These are phyloP conservation scores for Lepilemur septentrionalis DNA, from an alignment of 2,797 vertebrate genomes.

Conservation along the genomic window DNA sequence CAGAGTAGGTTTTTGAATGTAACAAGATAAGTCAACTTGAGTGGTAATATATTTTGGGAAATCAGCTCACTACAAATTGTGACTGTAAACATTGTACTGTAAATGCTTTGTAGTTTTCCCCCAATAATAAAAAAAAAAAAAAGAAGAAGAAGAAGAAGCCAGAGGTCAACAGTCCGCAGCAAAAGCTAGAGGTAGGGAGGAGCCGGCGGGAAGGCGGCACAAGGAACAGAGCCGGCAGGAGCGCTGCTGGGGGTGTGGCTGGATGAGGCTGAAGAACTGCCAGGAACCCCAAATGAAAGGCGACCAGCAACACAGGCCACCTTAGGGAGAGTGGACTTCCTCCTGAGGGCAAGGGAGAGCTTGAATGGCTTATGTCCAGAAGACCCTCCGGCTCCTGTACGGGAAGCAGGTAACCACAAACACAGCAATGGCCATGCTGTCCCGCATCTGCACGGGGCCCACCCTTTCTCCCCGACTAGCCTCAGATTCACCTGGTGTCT, in stretches of 20 bases:
- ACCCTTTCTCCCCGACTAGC: background rate
- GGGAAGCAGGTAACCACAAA: background rate
- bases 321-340: background rate
- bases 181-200: background rate
- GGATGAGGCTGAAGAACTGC: background rate
- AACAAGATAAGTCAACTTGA: too few species aligned
- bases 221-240: background rate
- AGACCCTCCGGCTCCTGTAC: background rate
- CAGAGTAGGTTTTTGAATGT: too few species aligned
- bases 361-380: background rate
- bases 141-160: too few species aligned
- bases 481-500: background rate
- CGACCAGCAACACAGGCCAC: background rate
- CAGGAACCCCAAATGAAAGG: background rate
- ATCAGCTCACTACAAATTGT: too few species aligned
- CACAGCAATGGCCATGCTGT: background rate
- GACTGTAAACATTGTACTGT: too few species aligned
- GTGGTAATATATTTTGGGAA: too few species aligned
- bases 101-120: too few species aligned
- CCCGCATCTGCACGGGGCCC: background rate
- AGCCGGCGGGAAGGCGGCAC: background rate
- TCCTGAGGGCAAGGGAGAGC: background rate
- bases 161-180: background rate
- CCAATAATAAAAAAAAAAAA: too few species aligned
- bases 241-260: rapidly evolving